Percentiles rank a stretch among this genome's conserved stretches.
Evolutionary conservation across 2,113 vertebrate genomes (phyloP).

Genomic region (Burhinus bistriatus): DNA sequence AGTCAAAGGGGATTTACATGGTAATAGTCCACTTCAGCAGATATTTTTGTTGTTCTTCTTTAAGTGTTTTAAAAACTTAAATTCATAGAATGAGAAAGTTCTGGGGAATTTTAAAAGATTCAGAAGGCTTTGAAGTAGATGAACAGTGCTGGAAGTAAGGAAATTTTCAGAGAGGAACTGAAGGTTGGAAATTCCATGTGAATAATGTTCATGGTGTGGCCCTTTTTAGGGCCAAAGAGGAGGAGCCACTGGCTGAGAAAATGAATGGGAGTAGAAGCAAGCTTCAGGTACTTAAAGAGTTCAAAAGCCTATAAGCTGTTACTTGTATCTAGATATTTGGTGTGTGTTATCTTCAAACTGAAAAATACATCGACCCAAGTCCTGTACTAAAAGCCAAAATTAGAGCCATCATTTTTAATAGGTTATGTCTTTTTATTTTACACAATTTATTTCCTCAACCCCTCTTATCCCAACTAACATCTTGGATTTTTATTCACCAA

Average conservation of each 20-base stretch:
- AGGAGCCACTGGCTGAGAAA: background rate
- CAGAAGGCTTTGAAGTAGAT: background rate
- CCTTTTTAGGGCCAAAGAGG: background rate
- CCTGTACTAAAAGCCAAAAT: background rate
- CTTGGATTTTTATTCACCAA: background rate
- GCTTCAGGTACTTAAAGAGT: background rate
- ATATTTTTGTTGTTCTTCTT: background rate
- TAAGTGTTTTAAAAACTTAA: background rate
- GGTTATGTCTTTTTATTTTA: background rate
- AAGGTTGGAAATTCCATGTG: background rate
- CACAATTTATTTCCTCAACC: background rate
- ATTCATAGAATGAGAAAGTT: background rate
- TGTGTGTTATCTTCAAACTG: background rate
- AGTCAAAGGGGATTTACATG: conserved; percentile 1
- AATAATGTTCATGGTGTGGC: background rate
- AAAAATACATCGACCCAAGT: background rate
- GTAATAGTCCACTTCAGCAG: background rate
- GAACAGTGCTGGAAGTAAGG: background rate
- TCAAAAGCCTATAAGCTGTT: background rate
- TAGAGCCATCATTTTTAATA: background rate
- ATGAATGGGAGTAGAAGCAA: background rate
- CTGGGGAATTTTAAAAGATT: background rate
- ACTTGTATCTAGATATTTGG: background rate
- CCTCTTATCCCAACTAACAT: background rate
- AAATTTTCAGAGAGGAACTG: background rate